A percentile compares a stretch with the other conserved stretches of the same genome.
phyloP scores from a whole-genome alignment of 2,113 vertebrate genomes.

The Triplophysa dalaica region DNA sequence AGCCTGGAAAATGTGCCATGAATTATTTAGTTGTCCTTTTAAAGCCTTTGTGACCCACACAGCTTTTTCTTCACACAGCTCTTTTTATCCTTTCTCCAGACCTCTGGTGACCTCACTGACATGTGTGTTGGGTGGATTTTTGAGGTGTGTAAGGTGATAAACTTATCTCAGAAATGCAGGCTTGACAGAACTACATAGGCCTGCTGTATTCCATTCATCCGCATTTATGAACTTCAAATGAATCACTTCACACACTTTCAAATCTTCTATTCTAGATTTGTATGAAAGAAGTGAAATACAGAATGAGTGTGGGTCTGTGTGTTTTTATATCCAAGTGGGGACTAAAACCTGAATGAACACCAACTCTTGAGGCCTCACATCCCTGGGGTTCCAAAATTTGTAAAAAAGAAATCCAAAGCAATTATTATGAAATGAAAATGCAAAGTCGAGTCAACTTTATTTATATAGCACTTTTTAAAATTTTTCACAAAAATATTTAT shows the following conservation, averaged over 20 bases:
- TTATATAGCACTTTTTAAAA: too few species aligned
- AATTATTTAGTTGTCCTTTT: conserved; percentile 56
- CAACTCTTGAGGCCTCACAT: too few species aligned
- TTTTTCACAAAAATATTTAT: too few species aligned
- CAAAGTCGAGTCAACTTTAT: too few species aligned
- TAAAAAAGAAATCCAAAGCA: too few species aligned
- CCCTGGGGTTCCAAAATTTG: too few species aligned
- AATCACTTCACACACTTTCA: conserved; percentile 3
- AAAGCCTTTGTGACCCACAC: conserved; percentile 43
- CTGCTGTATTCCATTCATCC: conserved; percentile 10
- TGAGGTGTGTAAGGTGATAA: not conserved
- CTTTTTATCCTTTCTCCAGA: conserved; percentile 12
- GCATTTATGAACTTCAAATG: conserved; percentile 8
- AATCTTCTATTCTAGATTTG: not conserved
- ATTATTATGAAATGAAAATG: too few species aligned
- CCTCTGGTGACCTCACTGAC: not conserved
- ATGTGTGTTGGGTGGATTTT: conserved; percentile 9
- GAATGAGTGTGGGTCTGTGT: not conserved
- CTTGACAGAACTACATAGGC: conserved; percentile 1
- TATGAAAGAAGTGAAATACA: not conserved
- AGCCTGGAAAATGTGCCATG: conserved; percentile 42
- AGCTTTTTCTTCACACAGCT: not conserved
- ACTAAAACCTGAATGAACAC: too few species aligned
- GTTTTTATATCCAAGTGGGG: not conserved
- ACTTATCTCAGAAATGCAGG: conserved; percentile 16